These are phyloP conservation scores for Melanophora roralis DNA, from an alignment of 2,888 invertebrate species.

Conservation along the genomic window DNA sequence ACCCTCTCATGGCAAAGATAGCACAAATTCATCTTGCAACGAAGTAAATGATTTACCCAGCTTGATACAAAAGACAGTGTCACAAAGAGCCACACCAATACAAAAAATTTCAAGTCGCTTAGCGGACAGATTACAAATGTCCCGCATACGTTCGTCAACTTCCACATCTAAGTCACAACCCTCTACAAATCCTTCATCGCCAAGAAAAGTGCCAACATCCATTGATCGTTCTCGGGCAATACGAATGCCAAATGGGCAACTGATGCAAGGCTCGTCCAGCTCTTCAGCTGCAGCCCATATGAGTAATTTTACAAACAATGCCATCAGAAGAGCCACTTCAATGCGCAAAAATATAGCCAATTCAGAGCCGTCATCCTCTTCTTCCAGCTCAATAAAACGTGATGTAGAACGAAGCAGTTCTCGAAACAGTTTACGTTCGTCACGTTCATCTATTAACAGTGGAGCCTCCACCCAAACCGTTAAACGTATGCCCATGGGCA, in stretches of 20 bases:
- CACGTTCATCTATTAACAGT: slow-evolving; percentile 89
- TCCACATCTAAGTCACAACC: slow-evolving; percentile 46
- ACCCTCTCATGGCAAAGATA: slow-evolving; percentile 84
- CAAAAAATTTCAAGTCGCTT: slow-evolving; percentile 64
- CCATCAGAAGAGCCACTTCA: slow-evolving; percentile 63
- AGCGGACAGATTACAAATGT: slow-evolving; percentile 68
- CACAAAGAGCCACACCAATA: slow-evolving; percentile 60
- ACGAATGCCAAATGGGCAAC: slow-evolving; percentile 77
- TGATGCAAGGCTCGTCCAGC: slow-evolving; percentile 80
- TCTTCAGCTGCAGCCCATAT: slow-evolving; percentile 63
- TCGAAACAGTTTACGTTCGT: slow-evolving; percentile 87
- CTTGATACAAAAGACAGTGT: slow-evolving; percentile 26
- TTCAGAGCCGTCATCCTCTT: slow-evolving; percentile 64
- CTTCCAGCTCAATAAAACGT: slow-evolving; percentile 69
- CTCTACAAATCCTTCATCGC: slow-evolving; percentile 18
- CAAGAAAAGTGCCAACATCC: slow-evolving; percentile 67
- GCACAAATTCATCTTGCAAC: slow-evolving; percentile 85
- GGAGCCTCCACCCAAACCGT: slow-evolving; percentile 88
- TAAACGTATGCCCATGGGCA: slow-evolving; percentile 80
- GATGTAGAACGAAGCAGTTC: slow-evolving; percentile 88
- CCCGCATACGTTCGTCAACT: slow-evolving; percentile 63
- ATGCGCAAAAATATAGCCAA: slow-evolving; percentile 49
- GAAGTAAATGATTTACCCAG: slow-evolving; percentile 79
- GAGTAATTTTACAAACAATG: slow-evolving; percentile 63
- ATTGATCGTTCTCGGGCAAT: slow-evolving; percentile 84